phyloP scores from a whole-genome alignment of 1,140 invertebrate species.

The Hypothenemus hampei region DNA sequence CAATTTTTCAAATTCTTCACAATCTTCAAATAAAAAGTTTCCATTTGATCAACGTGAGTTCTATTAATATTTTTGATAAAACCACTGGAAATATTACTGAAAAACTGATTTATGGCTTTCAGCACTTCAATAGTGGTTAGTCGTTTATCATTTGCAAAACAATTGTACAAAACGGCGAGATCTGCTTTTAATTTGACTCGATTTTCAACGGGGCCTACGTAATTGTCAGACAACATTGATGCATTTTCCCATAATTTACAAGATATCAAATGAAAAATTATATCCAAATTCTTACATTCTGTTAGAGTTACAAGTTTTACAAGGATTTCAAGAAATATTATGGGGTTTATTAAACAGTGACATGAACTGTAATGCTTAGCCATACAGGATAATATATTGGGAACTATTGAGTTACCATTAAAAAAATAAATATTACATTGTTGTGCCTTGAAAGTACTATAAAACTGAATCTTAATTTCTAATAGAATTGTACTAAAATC shows the following conservation, averaged over 20 bases:
- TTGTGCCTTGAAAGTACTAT: background rate
- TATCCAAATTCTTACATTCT: constrained; percentile 28
- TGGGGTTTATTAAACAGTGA: constrained; percentile 5
- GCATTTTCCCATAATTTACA: constrained; percentile 16
- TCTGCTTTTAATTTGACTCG: constrained; percentile 19
- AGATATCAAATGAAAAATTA: constrained; percentile 32
- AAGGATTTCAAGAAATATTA: constrained; percentile 21
- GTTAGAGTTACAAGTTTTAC: constrained; percentile 19
- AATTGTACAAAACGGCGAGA: constrained; percentile 23
- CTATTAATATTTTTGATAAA: constrained; percentile 24
- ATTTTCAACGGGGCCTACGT: constrained; percentile 19
- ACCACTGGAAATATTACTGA: constrained; percentile 29
- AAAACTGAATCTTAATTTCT: constrained; percentile 11
- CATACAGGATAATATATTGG: constrained; percentile 15
- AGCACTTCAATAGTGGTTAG: constrained; percentile 17
- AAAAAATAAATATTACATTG: constrained; percentile 22
- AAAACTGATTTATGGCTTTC: constrained; percentile 26
- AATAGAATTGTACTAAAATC: constrained; percentile 20
- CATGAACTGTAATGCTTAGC: constrained; percentile 28
- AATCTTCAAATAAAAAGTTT: constrained; percentile 28
- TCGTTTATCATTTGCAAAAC: constrained; percentile 20
- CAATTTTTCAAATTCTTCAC: constrained; percentile 8
- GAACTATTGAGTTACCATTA: constrained; percentile 21
- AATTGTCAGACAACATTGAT: constrained; percentile 26
- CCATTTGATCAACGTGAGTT: constrained; percentile 25